These are phyloP conservation scores for Eupeodes luniger DNA, from an alignment of 2,888 invertebrate species.

Conservation along the genomic window DNA sequence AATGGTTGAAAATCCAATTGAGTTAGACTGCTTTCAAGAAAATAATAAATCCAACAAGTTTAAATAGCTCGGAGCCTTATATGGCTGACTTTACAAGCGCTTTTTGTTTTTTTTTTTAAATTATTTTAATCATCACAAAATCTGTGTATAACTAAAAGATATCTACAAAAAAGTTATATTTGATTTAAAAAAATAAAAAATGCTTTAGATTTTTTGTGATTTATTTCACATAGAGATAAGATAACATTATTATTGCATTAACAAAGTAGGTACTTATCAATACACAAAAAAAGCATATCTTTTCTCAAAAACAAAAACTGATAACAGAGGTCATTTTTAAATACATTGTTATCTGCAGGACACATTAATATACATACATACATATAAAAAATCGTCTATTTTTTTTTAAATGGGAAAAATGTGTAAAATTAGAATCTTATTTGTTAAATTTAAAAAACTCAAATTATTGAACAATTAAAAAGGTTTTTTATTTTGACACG, in stretches of 20 bases:
- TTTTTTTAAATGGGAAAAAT: background rate
- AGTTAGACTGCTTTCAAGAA: too few species aligned
- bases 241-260: background rate
- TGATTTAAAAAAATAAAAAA: too few species aligned
- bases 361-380: too few species aligned
- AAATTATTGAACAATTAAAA: background rate
- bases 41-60: too few species aligned
- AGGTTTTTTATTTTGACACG: background rate
- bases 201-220: background rate
- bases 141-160: too few species aligned
- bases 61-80: too few species aligned
- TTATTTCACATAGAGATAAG: background rate
- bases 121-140: too few species aligned
- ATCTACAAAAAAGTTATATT: too few species aligned
- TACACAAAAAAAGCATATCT: conserved; percentile 4
- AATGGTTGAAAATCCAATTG: too few species aligned
- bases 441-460: background rate
- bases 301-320: background rate
- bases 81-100: too few species aligned
- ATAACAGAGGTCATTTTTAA: conserved; percentile 20
- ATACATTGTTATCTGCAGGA: background rate
- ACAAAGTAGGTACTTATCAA: background rate
- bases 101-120: too few species aligned
- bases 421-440: background rate
- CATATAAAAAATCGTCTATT: too few species aligned